Evolutionary conservation across 2,113 vertebrate genomes (phyloP).

Genomic region (Scytalopus superciliaris): DNA sequence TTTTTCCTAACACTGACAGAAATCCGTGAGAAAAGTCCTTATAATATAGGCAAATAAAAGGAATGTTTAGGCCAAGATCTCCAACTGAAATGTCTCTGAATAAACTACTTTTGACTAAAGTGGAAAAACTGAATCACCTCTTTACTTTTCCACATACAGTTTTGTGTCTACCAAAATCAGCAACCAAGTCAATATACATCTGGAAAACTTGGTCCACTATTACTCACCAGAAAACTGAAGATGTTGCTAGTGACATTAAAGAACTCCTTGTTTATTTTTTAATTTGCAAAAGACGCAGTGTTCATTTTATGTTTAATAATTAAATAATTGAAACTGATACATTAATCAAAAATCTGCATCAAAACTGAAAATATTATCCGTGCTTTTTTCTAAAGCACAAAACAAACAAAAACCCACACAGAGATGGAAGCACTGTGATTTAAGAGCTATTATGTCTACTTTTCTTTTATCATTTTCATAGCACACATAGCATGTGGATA

Average conservation of each 20-base stretch:
- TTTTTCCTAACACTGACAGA: neutral
- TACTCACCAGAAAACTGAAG: neutral
- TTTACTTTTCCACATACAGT: neutral
- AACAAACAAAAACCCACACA: neutral
- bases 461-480: neutral
- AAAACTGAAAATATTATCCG: neutral
- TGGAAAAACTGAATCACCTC: neutral
- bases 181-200: neutral
- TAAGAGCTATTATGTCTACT: neutral
- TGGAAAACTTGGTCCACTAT: neutral
- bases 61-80: neutral
- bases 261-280: neutral
- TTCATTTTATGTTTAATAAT: neutral
- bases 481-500: neutral
- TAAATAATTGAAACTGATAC: neutral
- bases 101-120: neutral
- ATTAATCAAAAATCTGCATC: neutral
- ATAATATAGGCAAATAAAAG: neutral
- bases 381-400: neutral
- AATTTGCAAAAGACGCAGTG: neutral
- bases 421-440: neutral
- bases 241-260: neutral
- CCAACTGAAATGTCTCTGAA: neutral
- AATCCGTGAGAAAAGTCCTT: neutral
- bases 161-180: neutral